Evolutionary conservation across 2,797 vertebrate genomes (phyloP), one percentile per base, ranked within the genome.

Genomic region (Octomys mimax): DNA sequence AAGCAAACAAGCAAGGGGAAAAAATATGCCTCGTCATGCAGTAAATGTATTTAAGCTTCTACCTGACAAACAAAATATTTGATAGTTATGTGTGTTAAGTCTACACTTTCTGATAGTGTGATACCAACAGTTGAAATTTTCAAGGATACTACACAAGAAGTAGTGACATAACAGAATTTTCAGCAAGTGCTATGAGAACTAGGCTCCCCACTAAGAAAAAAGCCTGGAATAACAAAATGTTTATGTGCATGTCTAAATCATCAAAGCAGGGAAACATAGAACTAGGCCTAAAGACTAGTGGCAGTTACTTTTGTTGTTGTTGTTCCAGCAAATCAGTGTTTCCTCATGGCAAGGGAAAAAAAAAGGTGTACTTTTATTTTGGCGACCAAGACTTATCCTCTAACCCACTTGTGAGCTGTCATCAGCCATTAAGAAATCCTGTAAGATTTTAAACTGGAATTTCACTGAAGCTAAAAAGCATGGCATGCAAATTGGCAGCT

Each of bases 341-440:
- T 71, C n/a, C 18, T 28, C 46, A 77, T 22, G 62, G 73, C 64
- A 81, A 54, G 75, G 54, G 49, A 24, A 66, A 88, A 59, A 14
- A 19, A 14, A n/a, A 31, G 13, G 5, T 10, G 14, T 2, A 12
- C 8, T 93, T 87, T 59, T 39, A 46, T 64, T 59, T 14, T n/a
- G 59, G 94, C 84, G 36, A 81, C 39, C 89, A 57, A 71, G 54
- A 70, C 70, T 16, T 36, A 61, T 89, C 42, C 71, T 82, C 49
- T 97, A 93, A 97, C 90, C 94, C 82, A 79, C 71, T 89, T 71
- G 87, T 87, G 82, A 93, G 85, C 66, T 95, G 70, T 49, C 95
- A 79, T 64, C 79, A 28, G 87, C 46, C 49, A 39, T 87, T 39
- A 78, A 68, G 82, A 92, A 97, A 87, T 61, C 85, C 54, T 61